phyloP scores from a whole-genome alignment of 2,113 vertebrate species.

The Setophaga coronata region DNA sequence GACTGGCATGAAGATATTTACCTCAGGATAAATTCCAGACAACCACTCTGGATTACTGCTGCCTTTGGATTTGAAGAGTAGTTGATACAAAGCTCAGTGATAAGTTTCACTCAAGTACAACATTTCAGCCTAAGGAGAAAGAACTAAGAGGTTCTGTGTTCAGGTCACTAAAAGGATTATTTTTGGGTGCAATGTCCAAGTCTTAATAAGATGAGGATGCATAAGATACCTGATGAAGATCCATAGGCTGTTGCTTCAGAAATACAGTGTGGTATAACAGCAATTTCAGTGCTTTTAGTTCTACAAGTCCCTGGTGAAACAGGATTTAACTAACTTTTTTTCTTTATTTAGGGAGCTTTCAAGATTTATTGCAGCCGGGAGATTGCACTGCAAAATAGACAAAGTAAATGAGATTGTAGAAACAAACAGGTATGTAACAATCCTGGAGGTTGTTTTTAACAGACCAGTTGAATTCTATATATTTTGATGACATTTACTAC shows the following conservation, averaged over 20 bases:
- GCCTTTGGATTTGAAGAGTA: not conserved
- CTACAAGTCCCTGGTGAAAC: not conserved
- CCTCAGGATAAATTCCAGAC: not conserved
- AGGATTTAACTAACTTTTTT: not conserved
- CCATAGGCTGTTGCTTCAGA: not conserved
- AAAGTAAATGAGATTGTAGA: slow-evolving; percentile 99
- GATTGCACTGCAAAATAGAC: slow-evolving; percentile 98
- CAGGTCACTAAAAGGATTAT: not conserved
- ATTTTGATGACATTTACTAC: not conserved
- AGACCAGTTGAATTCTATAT: not conserved
- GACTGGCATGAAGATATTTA: not conserved
- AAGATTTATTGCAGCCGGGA: slow-evolving; percentile 95
- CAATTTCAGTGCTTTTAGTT: not conserved
- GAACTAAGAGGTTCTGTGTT: not conserved
- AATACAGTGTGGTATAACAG: accelerated
- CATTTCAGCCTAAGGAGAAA: not conserved
- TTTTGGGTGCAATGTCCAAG: not conserved
- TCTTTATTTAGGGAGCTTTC: slow-evolving; percentile 87
- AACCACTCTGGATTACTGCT: not conserved
- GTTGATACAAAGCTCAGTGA: not conserved
- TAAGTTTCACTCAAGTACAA: not conserved
- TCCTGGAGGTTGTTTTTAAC: not conserved
- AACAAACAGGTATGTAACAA: slow-evolving; percentile 89
- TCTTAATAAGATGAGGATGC: not conserved
- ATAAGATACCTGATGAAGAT: not conserved